Conservation (phyloP, 2,797 vertebrate genomes). For the Micrastur ruficollis region DNA sequence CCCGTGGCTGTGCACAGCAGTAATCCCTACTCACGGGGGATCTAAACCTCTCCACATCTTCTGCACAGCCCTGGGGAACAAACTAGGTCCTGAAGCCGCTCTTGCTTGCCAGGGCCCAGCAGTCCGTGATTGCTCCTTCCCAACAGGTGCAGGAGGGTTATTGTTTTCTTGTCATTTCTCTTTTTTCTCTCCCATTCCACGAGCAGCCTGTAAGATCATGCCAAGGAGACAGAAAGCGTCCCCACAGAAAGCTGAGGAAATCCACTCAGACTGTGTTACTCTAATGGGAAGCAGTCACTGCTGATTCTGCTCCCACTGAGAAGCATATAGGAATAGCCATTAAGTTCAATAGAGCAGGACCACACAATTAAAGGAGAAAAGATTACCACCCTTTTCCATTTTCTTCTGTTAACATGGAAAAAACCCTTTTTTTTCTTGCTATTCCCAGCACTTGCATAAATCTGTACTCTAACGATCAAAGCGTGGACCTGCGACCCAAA, state of each 20-base stretch:
- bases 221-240: not conserved
- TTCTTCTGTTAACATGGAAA: not conserved
- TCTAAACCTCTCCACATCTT: not conserved
- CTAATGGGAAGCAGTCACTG: not conserved
- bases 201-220: not conserved
- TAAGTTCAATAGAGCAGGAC: slow-evolving; percentile 21
- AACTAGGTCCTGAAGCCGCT: rapidly evolving
- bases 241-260: not conserved
- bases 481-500: not conserved
- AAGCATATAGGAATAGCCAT: not conserved
- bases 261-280: not conserved
- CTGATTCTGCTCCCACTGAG: not conserved
- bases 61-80: not conserved
- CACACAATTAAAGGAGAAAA: slow-evolving; percentile 9
- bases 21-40: not conserved
- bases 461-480: not conserved
- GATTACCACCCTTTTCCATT: slow-evolving; percentile 14
- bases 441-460: not conserved
- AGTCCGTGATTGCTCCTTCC: not conserved
- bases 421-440: not conserved
- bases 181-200: not conserved
- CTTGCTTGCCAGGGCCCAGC: not conserved
- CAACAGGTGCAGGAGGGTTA: not conserved
- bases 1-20: not conserved
- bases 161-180: not conserved